Evolutionary conservation across 2,113 vertebrate species (phyloP).

Genomic region (Phylloscopus whistleri): DNA sequence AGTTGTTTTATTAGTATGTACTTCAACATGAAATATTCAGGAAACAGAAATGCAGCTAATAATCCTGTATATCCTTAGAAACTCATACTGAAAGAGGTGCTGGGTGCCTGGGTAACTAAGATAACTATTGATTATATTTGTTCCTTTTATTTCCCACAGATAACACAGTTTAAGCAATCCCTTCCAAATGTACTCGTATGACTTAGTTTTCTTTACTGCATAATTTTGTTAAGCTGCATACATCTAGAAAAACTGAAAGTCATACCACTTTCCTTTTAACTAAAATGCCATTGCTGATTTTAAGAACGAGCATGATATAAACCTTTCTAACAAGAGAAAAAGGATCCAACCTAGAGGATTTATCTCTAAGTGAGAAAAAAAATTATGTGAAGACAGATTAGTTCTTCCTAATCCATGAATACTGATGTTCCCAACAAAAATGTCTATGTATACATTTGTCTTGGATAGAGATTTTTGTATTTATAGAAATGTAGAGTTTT

Average conservation of each 20-base stretch:
- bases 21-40: not conserved
- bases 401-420: not conserved
- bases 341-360: not conserved
- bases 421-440: not conserved
- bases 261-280: not conserved
- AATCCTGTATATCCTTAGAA: not conserved
- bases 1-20: not conserved
- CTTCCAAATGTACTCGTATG: not conserved
- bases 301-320: not conserved
- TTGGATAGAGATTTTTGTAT: not conserved
- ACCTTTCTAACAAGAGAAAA: not conserved
- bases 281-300: not conserved
- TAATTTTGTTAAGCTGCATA: not conserved
- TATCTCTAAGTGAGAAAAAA: not conserved
- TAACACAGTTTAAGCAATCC: not conserved
- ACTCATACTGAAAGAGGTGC: not conserved
- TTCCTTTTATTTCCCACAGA: not conserved
- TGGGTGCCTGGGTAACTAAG: not conserved
- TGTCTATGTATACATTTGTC: not conserved
- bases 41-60: not conserved
- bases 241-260: not conserved
- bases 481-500: not conserved
- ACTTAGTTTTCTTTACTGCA: not conserved
- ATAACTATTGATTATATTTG: not conserved
- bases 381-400: not conserved